phyloP scores from a whole-genome alignment of 2,888 invertebrate genomes.

The Falcaria lacertinaria region DNA sequence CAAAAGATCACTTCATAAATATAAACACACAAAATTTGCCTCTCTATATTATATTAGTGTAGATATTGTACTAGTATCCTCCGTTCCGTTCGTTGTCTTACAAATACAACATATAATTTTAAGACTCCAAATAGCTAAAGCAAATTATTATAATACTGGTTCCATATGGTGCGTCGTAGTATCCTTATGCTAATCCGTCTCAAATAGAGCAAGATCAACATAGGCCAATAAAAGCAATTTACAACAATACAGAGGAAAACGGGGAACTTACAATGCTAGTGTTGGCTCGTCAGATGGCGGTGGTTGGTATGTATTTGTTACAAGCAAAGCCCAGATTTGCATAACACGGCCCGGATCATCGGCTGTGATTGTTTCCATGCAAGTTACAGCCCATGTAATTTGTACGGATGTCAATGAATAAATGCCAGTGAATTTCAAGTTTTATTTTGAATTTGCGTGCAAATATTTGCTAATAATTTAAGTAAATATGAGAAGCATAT shows the following conservation, averaged over 20 bases:
- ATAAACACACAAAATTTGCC: no score
- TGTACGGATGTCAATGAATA: slow-evolving; percentile 66
- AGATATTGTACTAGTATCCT: no score
- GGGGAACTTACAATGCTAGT: slow-evolving; percentile 35
- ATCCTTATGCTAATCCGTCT: slow-evolving; percentile 2
- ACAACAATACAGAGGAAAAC: slow-evolving; percentile 35
- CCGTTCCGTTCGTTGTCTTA: no score
- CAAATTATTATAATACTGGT: no score
- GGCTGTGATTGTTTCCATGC: slow-evolving; percentile 69
- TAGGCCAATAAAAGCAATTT: slow-evolving; percentile 37
- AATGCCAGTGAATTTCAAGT: slow-evolving; percentile 48
- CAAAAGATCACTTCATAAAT: no score
- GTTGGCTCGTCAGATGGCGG: slow-evolving; percentile 45
- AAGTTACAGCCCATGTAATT: slow-evolving; percentile 67
- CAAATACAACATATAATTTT: no score
- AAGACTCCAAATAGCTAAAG: not conserved
- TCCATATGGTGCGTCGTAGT: no score
- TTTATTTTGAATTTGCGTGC: slow-evolving; percentile 10
- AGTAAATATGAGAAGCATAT: no score
- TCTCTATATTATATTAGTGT: no score
- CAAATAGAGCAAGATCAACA: slow-evolving; percentile 4
- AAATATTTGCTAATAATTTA: not conserved
- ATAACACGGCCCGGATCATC: slow-evolving; percentile 70
- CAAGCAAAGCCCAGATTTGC: slow-evolving; percentile 68
- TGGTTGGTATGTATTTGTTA: slow-evolving; percentile 61